Conservation (phyloP, 2,797 vertebrate species). For the Trichosurus vulpecula region DNA sequence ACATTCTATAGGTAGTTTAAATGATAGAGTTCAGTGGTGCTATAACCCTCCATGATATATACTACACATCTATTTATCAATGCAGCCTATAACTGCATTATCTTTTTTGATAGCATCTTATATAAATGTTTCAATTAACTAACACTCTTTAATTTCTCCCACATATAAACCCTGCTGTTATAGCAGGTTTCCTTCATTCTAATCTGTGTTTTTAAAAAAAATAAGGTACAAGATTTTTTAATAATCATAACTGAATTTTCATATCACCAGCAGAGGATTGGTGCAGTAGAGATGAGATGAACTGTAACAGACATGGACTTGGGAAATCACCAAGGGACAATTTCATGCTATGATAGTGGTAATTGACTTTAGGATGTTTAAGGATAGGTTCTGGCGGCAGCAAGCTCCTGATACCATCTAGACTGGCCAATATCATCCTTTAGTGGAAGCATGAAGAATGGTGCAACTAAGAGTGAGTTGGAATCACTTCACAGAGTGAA, state of each 20-base stretch:
- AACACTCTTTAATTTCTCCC: background rate
- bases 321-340: background rate
- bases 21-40: background rate
- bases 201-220: background rate
- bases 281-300: background rate
- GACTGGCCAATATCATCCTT: background rate
- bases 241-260: background rate
- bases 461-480: background rate
- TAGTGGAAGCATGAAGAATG: background rate
- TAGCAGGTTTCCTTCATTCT: background rate
- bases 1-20: background rate
- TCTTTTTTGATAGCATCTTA: background rate
- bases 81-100: background rate
- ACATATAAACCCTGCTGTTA: background rate
- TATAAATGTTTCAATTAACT: conserved; percentile 9
- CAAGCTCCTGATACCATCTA: background rate
- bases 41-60: background rate
- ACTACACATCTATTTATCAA: background rate
- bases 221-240: background rate
- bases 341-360: background rate
- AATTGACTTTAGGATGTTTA: background rate
- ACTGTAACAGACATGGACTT: background rate
- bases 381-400: background rate
- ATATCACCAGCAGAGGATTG: background rate
- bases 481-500: background rate